Evolutionary conservation across 23 tunicate genomes (phyloP), one percentile per base, ranked within the genome.

Genomic region (Ciona savignyi): DNA sequence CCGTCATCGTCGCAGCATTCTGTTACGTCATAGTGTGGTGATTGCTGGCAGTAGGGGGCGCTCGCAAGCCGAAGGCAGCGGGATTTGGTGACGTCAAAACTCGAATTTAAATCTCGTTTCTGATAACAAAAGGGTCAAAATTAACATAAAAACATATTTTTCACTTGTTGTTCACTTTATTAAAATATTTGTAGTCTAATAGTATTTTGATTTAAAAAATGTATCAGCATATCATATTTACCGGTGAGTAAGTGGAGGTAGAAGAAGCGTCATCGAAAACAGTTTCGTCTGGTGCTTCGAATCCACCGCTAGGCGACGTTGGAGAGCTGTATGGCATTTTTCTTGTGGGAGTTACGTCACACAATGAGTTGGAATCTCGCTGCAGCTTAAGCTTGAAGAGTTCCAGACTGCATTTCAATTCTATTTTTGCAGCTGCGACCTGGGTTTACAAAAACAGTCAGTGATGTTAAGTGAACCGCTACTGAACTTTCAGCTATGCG

Each of bases 231-330:
- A n/a, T n/a, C 15, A 42, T 42, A 74, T 78, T 74, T 60, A 82
- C 87, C 87, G 68, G 25, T 23, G 80, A 74, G 70, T 31, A 26
- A 1, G 61, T 49, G 3, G 80, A 75, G 33, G 65, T 66, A 4
- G 87, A 49, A 1, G 87, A 75, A 21, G 62, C 33, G 63, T 68
- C 80, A 74, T 75, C 80, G 60, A 74, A 82, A 19, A 74, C 80
- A 3, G 70, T 33, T 27, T 82, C 87, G 35, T 82, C 87, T 26
- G 74, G 22, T n/a, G 80, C 67, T 1, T 35, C 66, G 21, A 82
- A 61, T 1, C 74, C 68, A 1, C 74, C 87, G 73, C 76, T 72
- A 51, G 80, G 74, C 25, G 80, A 27, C 73, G 80, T 35, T 23
- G 78, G 4, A 11, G 76, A 19, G 48, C 48, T 27, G 23, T 62